Base-by-base conservation (phyloP, 2,113 vertebrate genomes). In the Ptilonorhynchus violaceus region DNA sequence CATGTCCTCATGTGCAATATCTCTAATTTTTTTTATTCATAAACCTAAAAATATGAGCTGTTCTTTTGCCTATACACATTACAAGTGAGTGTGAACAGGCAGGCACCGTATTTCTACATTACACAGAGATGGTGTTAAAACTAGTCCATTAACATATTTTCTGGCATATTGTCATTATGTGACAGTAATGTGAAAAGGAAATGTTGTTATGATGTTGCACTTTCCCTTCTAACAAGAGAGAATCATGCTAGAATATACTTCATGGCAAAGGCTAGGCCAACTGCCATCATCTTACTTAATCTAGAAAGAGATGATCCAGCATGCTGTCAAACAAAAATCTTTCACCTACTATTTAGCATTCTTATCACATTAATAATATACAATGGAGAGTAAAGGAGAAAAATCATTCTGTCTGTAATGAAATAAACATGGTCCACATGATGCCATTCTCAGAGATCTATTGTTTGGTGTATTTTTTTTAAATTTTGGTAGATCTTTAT, bases 1-100 rank as follows among this genome's bases (percentile, higher is more conserved):
- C 79, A 96, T 92, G 96, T 97, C 96, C 84, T 97, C 91, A 86
- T 91, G 87, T 96, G 87, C 82, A 97, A 94, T 97, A 97, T 88
- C 93, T 93, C 77, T 63, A 39, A 12, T 47, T 92, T 93, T 96
- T 97, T 97, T 92, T 94, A 93, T 96, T 97, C 94, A 19, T 92
- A 96, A 95, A 87, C 76, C 82, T 94, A 85, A 96, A 98, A 96
- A 81, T 96, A 85, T 76, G 86, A 95, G 89, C 67, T 85, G 41
- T 91, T 95, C 76, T 91, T 96, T 96, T 91, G 44, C 82, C 91
- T 97, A 80, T 80, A 85, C 63, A 75, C 46, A 62, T 95, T 91
- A 70, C 47, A 88, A 95, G 74, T 85, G 92, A 96, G 80, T 88
- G 47, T 74, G 88, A 96, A 89, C 59, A 88, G 78, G 55, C 68